Conservation (phyloP, 2,113 vertebrate genomes). For the Peromyscus californicus region DNA sequence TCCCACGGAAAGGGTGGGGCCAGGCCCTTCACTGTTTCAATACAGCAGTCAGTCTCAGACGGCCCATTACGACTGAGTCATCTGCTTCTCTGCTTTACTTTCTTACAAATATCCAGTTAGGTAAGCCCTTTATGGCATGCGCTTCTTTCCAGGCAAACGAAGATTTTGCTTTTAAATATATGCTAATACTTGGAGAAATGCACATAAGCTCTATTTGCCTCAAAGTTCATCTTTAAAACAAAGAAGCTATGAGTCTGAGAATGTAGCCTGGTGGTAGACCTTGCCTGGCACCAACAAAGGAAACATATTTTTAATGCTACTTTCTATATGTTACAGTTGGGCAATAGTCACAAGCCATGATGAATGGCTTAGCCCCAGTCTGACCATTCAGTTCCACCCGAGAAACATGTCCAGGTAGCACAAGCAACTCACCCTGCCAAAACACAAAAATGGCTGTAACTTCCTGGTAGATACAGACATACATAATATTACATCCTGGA, state of each 20-base stretch:
- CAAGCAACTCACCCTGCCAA: not conserved
- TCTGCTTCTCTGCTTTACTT: not conserved
- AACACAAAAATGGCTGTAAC: not conserved
- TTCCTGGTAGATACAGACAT: not conserved
- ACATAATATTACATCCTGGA: not conserved
- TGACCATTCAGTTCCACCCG: not conserved
- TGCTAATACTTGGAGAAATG: not conserved
- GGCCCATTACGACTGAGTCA: no score
- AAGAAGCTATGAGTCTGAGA: not conserved
- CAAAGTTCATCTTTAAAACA: not conserved
- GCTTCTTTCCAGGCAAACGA: no score
- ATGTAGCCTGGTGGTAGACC: not conserved
- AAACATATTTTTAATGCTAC: not conserved
- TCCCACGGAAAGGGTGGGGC: not conserved
- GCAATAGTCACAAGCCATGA: not conserved
- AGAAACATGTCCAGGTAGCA: not conserved
- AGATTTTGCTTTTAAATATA: not conserved
- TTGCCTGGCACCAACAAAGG: not conserved
- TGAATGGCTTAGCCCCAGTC: not conserved
- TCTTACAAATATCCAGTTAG: not conserved
- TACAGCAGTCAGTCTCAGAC: not conserved
- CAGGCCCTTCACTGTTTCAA: not conserved
- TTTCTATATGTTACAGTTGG: not conserved
- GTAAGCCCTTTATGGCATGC: not conserved
- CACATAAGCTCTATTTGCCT: not conserved